A percentile compares a stretch with the other conserved stretches of the same genome.
phyloP scores from a whole-genome alignment of 2,113 vertebrate species.

The Tricholaema leucomelas region DNA sequence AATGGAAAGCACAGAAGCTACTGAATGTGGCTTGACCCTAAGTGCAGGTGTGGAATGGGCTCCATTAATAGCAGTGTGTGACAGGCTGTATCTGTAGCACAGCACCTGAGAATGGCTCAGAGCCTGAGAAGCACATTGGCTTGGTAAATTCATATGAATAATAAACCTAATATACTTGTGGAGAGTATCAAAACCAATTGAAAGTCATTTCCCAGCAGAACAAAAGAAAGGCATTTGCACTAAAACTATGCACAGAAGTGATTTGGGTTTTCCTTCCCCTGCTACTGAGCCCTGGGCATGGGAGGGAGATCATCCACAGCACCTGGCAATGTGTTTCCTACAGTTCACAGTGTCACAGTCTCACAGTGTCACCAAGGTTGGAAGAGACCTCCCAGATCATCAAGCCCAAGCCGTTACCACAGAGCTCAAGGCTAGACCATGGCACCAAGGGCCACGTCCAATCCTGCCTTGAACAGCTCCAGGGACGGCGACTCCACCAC shows the following conservation, averaged over 20 bases:
- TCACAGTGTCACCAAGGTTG: no score
- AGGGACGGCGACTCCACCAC: no score
- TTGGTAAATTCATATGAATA: not conserved
- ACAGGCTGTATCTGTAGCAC: not conserved
- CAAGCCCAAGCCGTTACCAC: no score
- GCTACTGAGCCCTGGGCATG: not conserved
- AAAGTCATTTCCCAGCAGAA: not conserved
- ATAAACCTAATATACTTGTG: not conserved
- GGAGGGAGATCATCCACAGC: not conserved
- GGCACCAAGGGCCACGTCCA: no score
- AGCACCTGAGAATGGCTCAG: not conserved
- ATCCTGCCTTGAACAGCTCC: no score
- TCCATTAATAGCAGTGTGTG: not conserved
- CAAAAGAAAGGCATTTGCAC: not conserved
- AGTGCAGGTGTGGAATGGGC: not conserved
- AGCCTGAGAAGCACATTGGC: not conserved
- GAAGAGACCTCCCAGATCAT: no score
- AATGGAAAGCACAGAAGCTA: not conserved
- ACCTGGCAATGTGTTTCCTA: not conserved
- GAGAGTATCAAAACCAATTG: not conserved
- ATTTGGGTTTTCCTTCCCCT: not conserved
- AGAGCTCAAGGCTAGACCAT: no score
- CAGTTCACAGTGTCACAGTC: no score
- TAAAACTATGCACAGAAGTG: not conserved
- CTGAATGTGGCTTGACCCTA: not conserved